Conservation (phyloP, 2,113 vertebrate genomes). For the Clupea harengus region DNA sequence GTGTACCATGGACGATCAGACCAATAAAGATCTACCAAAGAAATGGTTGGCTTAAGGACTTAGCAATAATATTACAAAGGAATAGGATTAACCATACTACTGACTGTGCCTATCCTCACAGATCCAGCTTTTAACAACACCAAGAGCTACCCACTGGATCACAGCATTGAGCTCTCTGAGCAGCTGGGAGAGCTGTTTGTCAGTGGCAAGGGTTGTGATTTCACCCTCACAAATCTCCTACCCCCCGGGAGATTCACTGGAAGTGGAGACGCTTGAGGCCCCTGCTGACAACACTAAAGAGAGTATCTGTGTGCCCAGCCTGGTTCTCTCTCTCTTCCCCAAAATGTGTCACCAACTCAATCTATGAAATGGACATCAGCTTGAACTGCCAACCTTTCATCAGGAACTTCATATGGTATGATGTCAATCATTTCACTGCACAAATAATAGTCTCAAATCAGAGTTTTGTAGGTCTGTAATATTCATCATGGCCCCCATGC, state of each 20-base stretch:
- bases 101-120: no score
- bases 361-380: slow-evolving; percentile 51
- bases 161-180: slow-evolving; percentile 61
- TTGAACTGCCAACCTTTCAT: slow-evolving; percentile 59
- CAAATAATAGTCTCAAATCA: background rate
- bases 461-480: no score
- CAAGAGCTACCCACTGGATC: slow-evolving; percentile 57
- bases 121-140: background rate
- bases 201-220: slow-evolving; percentile 63
- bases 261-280: slow-evolving; percentile 20
- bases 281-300: background rate
- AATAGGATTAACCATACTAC: no score
- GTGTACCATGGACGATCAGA: no score
- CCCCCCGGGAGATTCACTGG: slow-evolving; percentile 18
- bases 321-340: slow-evolving; percentile 64
- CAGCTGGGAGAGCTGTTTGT: slow-evolving; percentile 65
- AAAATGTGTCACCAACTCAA: slow-evolving; percentile 41
- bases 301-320: slow-evolving; percentile 64
- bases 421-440: background rate
- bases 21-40: no score
- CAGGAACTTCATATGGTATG: slow-evolving; percentile 66
- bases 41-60: no score
- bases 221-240: slow-evolving; percentile 54
- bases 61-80: no score
- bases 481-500: background rate